Conservation (phyloP, 1,140 invertebrate species). For the Periplaneta americana region DNA sequence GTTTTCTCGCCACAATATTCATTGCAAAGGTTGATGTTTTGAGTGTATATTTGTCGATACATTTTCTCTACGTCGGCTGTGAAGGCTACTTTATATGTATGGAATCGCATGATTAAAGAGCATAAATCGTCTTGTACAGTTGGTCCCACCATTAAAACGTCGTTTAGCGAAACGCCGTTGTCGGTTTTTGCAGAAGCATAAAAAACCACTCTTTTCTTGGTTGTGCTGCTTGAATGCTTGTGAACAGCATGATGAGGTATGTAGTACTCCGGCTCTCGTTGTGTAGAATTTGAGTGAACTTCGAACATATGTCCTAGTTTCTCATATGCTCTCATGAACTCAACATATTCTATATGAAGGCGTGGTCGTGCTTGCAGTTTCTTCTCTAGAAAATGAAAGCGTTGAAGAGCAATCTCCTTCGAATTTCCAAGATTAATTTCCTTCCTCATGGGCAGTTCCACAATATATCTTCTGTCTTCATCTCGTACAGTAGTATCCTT, state of each 20-base stretch:
- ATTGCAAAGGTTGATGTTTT: constrained; percentile 1
- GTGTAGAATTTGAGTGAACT: too few relatives aligned
- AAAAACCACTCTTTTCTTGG: constrained; percentile 24
- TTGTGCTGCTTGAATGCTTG: constrained; percentile 16
- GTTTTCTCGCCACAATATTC: constrained; percentile 25
- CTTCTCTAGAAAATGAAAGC: too few relatives aligned
- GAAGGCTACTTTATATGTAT: constrained; percentile 13
- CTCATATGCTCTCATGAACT: too few relatives aligned
- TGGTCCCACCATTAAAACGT: constrained; percentile 18
- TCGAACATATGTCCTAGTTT: too few relatives aligned
- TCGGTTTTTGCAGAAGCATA: constrained; percentile 21
- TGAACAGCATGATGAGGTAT: constrained; percentile 23
- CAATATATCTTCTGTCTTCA: too few relatives aligned
- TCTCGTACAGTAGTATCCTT: too few relatives aligned
- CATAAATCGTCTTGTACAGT: constrained; percentile 17
- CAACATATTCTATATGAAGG: too few relatives aligned
- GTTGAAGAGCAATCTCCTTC: too few relatives aligned
- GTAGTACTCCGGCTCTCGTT: too few relatives aligned
- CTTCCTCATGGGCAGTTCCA: too few relatives aligned
- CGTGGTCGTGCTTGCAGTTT: too few relatives aligned
- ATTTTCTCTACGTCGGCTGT: constrained; percentile 26
- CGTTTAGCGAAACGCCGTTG: constrained; percentile 21
- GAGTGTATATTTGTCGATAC: constrained; percentile 12
- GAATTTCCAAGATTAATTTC: too few relatives aligned
- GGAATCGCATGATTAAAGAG: constrained; percentile 12